phyloP scores from a whole-genome alignment of 2,797 vertebrate genomes.

The Paguma larvata region DNA sequence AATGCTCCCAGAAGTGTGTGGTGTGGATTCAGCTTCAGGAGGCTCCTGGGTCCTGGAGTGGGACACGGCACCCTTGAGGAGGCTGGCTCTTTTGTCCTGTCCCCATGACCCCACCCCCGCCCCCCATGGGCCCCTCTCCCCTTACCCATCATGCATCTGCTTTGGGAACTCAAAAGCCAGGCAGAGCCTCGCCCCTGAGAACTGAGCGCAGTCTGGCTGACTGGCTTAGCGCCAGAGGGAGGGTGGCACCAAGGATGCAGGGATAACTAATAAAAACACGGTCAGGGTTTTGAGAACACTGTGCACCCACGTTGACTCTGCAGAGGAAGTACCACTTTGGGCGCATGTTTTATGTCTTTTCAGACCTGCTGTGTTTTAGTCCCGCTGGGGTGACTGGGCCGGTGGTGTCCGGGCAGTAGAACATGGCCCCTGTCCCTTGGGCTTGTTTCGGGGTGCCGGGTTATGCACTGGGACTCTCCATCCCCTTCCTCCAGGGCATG shows the following conservation, averaged over 20 bases:
- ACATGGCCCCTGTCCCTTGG: neutral
- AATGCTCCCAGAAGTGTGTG: neutral
- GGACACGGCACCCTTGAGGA: neutral
- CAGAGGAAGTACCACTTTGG: neutral
- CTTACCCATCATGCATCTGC: neutral
- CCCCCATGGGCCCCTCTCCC: accelerated
- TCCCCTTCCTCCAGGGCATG: neutral
- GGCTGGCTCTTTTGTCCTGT: neutral
- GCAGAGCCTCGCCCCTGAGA: neutral
- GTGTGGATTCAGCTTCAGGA: neutral
- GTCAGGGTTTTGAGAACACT: neutral
- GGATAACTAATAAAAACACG: neutral
- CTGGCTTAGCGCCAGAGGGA: accelerated
- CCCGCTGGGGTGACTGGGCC: too few species aligned
- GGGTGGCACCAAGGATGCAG: neutral
- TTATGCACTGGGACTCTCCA: neutral
- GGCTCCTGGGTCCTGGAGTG: neutral
- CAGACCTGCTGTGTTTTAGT: neutral
- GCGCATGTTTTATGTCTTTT: neutral
- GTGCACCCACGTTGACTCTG: accelerated
- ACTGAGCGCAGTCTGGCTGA: neutral
- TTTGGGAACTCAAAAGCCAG: neutral
- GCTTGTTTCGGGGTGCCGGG: neutral
- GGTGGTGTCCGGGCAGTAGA: accelerated
- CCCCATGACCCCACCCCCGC: too few species aligned